Evolutionary conservation across 2,797 vertebrate genomes (phyloP).

Genomic region (Pitangus sulphuratus): DNA sequence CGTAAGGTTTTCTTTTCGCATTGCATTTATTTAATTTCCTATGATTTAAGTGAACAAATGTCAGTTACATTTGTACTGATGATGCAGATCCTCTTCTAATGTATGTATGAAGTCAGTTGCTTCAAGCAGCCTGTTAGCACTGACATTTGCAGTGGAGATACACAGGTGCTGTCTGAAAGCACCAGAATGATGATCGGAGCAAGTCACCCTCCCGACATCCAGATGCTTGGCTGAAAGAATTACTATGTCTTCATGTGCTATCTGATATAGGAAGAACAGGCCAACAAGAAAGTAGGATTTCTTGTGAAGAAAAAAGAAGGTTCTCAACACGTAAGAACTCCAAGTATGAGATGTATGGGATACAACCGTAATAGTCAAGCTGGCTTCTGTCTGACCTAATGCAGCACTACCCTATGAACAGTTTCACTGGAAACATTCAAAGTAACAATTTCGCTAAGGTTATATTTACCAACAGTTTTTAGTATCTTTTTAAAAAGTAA

Average conservation of each 20-base stretch:
- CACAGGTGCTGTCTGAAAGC: neutral
- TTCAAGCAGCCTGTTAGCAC: neutral
- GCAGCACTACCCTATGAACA: too few relatives aligned
- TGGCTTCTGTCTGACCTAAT: neutral
- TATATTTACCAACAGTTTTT: neutral
- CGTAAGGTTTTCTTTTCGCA: neutral
- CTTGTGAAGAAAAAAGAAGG: neutral
- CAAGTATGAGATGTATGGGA: rapidly evolving
- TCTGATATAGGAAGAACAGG: neutral
- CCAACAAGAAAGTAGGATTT: neutral
- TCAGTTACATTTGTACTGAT: neutral
- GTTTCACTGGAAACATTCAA: neutral
- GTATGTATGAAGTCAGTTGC: neutral
- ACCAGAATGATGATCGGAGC: neutral
- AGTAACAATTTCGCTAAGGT: neutral
- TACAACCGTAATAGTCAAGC: neutral
- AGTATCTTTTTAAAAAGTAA: neutral
- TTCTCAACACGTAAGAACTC: rapidly evolving
- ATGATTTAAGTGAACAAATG: neutral
- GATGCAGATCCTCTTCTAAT: neutral
- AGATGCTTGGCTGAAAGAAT: neutral
- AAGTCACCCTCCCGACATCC: neutral
- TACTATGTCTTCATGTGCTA: neutral
- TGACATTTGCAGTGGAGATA: neutral
- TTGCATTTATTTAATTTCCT: neutral